Base-by-base conservation (phyloP, 2,113 vertebrate species). In the Macquaria australasica region DNA sequence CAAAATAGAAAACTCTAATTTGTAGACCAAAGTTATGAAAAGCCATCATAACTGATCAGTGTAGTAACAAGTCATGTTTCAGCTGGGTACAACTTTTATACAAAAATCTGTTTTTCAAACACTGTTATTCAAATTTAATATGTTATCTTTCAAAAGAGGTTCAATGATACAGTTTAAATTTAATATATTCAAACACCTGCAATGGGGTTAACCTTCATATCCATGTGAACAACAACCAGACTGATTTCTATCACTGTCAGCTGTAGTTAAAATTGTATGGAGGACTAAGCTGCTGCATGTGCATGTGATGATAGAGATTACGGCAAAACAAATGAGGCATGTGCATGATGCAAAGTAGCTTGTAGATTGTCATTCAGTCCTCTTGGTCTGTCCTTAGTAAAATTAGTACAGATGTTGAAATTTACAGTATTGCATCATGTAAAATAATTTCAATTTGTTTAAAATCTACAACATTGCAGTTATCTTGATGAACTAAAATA, bases 1-100 rank as follows among this genome's bases (percentile, higher is more conserved):
- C 58, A 81, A 89, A 88, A 76, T n/a, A 77, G 31, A 85, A 83
- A 87, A 77, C 15, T 43, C 14, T 62, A 37, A 79, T 82, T 79
- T 73, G 56, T 28, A 6, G 39, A 60, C 70, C 41, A 75, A 87
- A 81, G 83, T 87, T 73, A 67, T 78, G 87, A 62, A 62, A 78
- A 73, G 39, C 64, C 7, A 66, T 86, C 82, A 85, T n/a, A 82
- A 82, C 67, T 81, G 45, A 85, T 83, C 76, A 77, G 43, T 16
- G 56, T 55, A 71, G 77, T 41, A 77, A 68, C 50, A 71, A 56
- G 28, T 80, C 87, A 79, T 72, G 37, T 71, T 53, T 58, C 64
- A 8, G 28, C 16, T 51, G 71, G 37, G 58, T 62, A 15, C n/a
- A 63, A 50, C 7, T 50, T 37, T 28, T 77, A 48, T 58, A 25